Percentiles rank a stretch among this genome's conserved stretches.
Conservation (phyloP, 2,113 vertebrate species). For the Dasyornis broadbenti region DNA sequence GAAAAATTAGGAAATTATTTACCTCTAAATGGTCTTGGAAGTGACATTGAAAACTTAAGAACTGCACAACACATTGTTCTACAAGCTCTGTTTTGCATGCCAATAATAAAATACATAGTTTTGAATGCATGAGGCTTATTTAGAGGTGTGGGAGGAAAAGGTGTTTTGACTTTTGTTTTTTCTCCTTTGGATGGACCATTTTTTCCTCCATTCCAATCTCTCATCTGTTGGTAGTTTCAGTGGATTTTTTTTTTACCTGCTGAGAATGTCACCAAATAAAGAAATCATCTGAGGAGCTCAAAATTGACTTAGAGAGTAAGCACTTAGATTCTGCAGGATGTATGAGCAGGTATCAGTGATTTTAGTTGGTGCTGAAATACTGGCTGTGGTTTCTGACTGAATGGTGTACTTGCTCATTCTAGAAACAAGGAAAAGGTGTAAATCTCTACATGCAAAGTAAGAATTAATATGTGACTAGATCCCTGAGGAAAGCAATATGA, state of each 20-base stretch:
- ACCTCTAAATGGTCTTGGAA: background rate
- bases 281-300: background rate
- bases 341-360: background rate
- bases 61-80: background rate
- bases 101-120: background rate
- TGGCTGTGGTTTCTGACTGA: slow-evolving; percentile 22
- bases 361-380: slow-evolving; percentile 37
- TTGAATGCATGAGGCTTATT: background rate
- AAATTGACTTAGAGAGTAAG: slow-evolving; percentile 30
- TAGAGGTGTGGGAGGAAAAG: background rate
- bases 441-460: background rate
- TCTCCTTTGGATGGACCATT: background rate
- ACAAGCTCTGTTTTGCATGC: background rate
- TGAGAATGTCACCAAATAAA: background rate
- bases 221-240: background rate
- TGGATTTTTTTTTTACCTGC: background rate
- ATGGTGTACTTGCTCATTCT: background rate
- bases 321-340: background rate
- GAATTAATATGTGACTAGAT: background rate
- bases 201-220: background rate
- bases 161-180: background rate
- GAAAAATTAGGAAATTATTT: slow-evolving; percentile 19
- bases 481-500: background rate
- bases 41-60: background rate
- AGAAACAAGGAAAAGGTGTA: background rate